phyloP scores from a whole-genome alignment of 2,113 vertebrate species.

The Brienomyrus longianalis region DNA sequence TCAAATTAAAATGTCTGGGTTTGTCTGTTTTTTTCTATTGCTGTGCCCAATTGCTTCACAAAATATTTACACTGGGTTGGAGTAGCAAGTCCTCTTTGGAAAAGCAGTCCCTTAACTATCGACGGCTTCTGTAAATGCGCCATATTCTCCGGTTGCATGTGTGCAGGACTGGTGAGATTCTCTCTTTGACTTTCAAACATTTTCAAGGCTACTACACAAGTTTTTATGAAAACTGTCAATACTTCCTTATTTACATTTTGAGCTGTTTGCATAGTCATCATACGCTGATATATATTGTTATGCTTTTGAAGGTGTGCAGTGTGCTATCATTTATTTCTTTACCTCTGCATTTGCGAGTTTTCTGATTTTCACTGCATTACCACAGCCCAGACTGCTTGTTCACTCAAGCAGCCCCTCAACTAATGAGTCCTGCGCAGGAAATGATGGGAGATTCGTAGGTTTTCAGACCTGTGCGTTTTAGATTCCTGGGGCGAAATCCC shows the following conservation, averaged over 20 bases:
- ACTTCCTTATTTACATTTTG: neutral
- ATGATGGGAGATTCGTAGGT: neutral
- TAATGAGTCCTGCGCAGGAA: neutral
- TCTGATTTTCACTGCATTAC: neutral
- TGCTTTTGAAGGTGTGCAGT: neutral
- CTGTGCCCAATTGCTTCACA: slow-evolving; percentile 53
- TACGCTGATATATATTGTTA: neutral
- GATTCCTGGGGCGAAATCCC: neutral
- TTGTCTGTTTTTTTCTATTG: slow-evolving; percentile 41
- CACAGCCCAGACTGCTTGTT: neutral
- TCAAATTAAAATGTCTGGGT: slow-evolving; percentile 25
- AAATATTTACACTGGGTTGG: slow-evolving; percentile 63
- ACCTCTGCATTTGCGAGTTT: neutral
- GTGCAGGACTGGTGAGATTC: slow-evolving; percentile 11
- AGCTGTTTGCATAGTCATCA: neutral
- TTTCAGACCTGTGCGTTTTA: neutral
- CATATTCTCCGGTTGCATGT: slow-evolving; percentile 50
- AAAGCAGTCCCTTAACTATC: slow-evolving; percentile 55
- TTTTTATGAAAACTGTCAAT: neutral
- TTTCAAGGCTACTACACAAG: neutral
- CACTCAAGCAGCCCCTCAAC: neutral
- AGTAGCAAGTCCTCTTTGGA: slow-evolving; percentile 57
- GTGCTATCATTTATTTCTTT: neutral
- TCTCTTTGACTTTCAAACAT: neutral
- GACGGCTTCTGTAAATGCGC: slow-evolving; percentile 58